Conservation (phyloP, 2,888 invertebrate species). For the Tholera decimalis region DNA sequence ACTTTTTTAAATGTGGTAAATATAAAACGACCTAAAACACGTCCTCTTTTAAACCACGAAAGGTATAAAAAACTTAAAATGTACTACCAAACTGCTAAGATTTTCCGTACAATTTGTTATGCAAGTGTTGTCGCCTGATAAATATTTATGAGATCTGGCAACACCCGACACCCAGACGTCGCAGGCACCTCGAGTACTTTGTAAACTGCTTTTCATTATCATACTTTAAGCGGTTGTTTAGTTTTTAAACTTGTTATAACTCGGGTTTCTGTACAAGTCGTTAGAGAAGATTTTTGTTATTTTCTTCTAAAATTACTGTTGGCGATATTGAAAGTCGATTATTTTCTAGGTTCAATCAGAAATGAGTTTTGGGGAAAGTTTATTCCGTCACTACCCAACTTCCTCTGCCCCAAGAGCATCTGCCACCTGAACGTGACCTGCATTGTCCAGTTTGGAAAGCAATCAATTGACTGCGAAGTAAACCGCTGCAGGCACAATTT, state of each 20-base stretch:
- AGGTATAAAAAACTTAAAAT: constrained; percentile 2
- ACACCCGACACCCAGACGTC: constrained; percentile 57
- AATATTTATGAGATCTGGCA: constrained; percentile 66
- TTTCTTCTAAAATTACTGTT: background rate
- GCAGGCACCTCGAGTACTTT: constrained; percentile 55
- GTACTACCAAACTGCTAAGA: constrained; percentile 37
- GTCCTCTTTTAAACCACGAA: background rate
- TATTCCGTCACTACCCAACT: too few relatives aligned
- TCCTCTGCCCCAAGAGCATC: too few relatives aligned
- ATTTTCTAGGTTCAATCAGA: background rate
- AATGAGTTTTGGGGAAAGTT: too few relatives aligned
- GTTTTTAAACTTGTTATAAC: constrained; percentile 53
- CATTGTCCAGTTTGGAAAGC: too few relatives aligned
- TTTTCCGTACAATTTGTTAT: constrained; percentile 63
- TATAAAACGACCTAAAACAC: background rate
- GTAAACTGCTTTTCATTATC: constrained; percentile 69
- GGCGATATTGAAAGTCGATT: background rate
- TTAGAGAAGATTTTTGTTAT: constrained; percentile 15
- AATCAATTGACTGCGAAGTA: too few relatives aligned
- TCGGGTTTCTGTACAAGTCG: constrained; percentile 36
- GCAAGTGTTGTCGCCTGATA: constrained; percentile 64
- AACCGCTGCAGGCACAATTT: too few relatives aligned
- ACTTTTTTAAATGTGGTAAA: too few relatives aligned
- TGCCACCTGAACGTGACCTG: too few relatives aligned
- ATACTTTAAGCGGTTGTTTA: constrained; percentile 65